These are phyloP conservation scores for Orientallactaga sibirica DNA, from an alignment of 2,797 vertebrate genomes.

Conservation along the genomic window DNA sequence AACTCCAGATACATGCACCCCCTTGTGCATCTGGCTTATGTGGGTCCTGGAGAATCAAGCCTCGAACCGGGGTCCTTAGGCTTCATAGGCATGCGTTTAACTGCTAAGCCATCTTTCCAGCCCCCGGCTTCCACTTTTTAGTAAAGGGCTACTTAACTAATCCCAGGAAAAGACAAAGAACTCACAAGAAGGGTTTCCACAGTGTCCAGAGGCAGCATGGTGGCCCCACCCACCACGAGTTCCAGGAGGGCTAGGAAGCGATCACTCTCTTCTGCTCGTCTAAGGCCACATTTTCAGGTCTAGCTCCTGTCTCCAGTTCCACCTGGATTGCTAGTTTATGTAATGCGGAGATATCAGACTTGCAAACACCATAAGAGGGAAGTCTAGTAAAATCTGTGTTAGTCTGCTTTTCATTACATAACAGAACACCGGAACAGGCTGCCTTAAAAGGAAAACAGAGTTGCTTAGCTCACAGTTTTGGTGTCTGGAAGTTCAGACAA, in stretches of 20 bases:
- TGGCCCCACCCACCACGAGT: fast-evolving
- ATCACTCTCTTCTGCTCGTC: neutral
- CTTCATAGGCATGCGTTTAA: no score
- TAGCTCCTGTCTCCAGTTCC: neutral
- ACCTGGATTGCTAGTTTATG: neutral
- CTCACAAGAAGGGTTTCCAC: neutral
- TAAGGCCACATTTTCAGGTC: neutral
- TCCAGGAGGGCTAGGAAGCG: neutral
- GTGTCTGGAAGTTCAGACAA: neutral
- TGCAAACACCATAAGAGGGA: neutral
- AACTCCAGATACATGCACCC: no score
- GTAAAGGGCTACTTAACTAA: neutral
- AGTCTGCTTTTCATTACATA: neutral
- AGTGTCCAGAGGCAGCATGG: neutral
- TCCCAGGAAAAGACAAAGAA: neutral
- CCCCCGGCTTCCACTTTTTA: neutral
- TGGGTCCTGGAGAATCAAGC: no score
- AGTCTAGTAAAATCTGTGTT: neutral
- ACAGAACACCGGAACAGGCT: neutral
- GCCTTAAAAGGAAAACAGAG: neutral
- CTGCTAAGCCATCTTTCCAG: no score
- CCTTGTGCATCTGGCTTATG: no score
- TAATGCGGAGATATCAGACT: neutral
- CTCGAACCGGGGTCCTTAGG: no score
- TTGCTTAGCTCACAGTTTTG: neutral